A percentile compares a stretch with the other conserved stretches of the same genome.
Conservation (phyloP, 2,888 invertebrate genomes). For the Balanococcus diminutus region DNA sequence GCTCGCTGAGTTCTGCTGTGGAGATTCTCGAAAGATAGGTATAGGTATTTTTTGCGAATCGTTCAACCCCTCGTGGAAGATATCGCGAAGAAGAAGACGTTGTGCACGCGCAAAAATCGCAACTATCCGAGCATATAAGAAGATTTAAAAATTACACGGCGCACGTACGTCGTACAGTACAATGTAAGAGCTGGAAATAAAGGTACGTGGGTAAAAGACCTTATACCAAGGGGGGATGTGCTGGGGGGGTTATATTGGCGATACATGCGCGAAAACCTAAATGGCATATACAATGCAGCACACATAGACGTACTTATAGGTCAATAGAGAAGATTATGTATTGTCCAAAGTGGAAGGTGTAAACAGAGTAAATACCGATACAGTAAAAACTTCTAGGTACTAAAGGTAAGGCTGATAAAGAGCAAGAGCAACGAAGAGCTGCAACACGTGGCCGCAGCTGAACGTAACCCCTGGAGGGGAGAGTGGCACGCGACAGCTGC, state of each 20-base stretch:
- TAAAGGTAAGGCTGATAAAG: slow-evolving; percentile 4
- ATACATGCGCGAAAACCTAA: not conserved
- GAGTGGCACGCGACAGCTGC: slow-evolving; percentile 54
- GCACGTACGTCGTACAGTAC: too few relatives aligned
- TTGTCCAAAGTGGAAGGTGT: slow-evolving; percentile 35
- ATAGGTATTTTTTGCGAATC: too few relatives aligned
- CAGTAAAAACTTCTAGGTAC: slow-evolving; percentile 17
- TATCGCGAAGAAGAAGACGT: too few relatives aligned
- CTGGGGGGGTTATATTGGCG: not conserved
- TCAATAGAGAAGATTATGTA: slow-evolving; percentile 29
- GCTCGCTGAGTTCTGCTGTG: too few relatives aligned
- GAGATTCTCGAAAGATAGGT: too few relatives aligned
- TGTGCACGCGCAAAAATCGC: too few relatives aligned
- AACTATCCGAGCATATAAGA: too few relatives aligned
- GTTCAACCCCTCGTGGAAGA: too few relatives aligned
- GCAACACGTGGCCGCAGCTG: slow-evolving; percentile 55
- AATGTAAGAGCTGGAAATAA: too few relatives aligned
- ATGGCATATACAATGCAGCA: not conserved
- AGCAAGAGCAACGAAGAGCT: slow-evolving; percentile 26
- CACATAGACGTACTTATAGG: not conserved
- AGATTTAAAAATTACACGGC: too few relatives aligned
- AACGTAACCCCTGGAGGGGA: slow-evolving; percentile 53
- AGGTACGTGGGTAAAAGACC: too few relatives aligned
- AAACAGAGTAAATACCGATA: slow-evolving; percentile 38
- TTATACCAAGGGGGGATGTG: too few relatives aligned